A percentile compares a stretch with the other conserved stretches of the same genome.
Evolutionary conservation across 2,113 vertebrate species (phyloP).

Genomic region (Sialia sialis): DNA sequence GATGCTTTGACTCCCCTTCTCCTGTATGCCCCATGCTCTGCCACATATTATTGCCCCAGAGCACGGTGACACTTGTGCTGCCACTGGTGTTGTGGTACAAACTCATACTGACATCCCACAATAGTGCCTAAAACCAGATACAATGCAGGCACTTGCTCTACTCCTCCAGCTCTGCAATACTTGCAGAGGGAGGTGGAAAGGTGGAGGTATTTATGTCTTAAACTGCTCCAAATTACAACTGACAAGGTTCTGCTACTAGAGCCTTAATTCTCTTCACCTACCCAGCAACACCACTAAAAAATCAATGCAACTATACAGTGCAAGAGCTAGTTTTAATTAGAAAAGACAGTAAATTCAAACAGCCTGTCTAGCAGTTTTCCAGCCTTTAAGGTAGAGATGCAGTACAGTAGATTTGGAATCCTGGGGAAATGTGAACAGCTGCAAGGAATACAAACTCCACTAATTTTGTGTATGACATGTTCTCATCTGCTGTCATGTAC

Average conservation of each 20-base stretch:
- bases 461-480: neutral
- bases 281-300: neutral
- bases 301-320: neutral
- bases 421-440: neutral
- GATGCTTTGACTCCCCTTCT: neutral
- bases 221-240: neutral
- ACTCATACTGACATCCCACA: neutral
- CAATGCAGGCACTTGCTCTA: neutral
- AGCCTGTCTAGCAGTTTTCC: neutral
- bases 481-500: neutral
- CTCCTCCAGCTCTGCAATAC: neutral
- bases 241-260: neutral
- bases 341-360: neutral
- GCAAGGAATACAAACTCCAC: neutral
- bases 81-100: neutral
- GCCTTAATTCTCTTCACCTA: neutral
- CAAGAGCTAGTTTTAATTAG: neutral
- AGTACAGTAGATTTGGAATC: neutral
- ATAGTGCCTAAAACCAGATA: neutral
- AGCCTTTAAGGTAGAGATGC: neutral
- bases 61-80: neutral
- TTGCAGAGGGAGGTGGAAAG: neutral
- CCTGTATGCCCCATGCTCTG: neutral
- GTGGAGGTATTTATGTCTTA: neutral
- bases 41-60: neutral